Conservation (phyloP, 2,113 vertebrate genomes). For the Erinaceus europaeus region DNA sequence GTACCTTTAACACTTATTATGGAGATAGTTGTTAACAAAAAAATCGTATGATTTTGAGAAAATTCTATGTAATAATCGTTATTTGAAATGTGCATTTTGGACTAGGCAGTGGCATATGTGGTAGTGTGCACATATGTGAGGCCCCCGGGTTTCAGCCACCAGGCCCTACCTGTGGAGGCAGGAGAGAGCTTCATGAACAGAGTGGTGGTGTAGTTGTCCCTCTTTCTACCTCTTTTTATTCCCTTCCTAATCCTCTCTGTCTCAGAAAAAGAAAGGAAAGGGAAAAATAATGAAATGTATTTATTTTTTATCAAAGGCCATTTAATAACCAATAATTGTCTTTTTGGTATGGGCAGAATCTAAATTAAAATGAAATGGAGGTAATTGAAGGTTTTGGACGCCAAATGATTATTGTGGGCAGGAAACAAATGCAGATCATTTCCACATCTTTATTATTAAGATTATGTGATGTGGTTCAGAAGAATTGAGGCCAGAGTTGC, state of each 20-base stretch:
- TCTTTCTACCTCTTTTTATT: no score
- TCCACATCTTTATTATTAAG: neutral
- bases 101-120: no score
- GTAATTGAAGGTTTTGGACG: neutral
- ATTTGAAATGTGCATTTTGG: no score
- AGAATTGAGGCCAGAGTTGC: neutral
- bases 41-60: neutral
- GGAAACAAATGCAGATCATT: neutral
- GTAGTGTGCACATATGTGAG: no score
- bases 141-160: no score
- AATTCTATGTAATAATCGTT: no score
- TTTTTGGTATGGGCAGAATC: neutral
- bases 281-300: neutral
- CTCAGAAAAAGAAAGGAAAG: no score
- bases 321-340: neutral
- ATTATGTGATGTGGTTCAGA: neutral
- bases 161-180: no score
- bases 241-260: no score
- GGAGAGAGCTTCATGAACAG: no score
- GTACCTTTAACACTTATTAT: slow-evolving; percentile 10
- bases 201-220: no score
- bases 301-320: neutral
- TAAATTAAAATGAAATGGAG: neutral
- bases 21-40: neutral
- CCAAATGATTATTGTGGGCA: neutral